Evolutionary conservation across 2,888 invertebrate genomes (phyloP), one percentile per base, ranked within the genome.

Genomic region (Ormyrus pomaceus): DNA sequence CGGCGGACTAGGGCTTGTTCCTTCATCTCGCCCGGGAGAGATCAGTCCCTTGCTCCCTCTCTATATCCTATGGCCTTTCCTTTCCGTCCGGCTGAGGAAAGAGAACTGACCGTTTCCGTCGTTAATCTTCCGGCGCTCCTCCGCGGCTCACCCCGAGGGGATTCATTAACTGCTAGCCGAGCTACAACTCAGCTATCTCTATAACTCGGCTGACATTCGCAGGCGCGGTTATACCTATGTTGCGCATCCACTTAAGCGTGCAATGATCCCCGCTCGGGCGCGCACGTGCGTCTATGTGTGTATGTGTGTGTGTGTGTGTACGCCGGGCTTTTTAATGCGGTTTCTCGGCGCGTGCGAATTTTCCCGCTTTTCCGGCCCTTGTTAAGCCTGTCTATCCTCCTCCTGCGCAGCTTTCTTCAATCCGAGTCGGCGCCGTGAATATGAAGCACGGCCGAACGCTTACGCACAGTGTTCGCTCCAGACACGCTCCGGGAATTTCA

Each of bases 111-210:
- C 83, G 82, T 77, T 80, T 77, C 64, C 83, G 76, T 84, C 85
- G 85, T 86, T 85, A 85, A 86, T 86, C 86, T 86, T 85, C 83
- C 11, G 69, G 71, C 61, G 59, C 45, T 62, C 62, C 19, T 59
- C 10, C 61, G 11, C 77, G 34, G 64, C 56, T 56, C 51, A 13
- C 80, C 81, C 82, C 81, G 74, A 59, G 81, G 83, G 83, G 76
- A 84, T 84, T 86, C 85, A 85, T 86, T 85, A 86, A 83, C 83
- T 34, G 3, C 3, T 4, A 34, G 34, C 34, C 34, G 4, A 34
- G 34, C 34, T 34, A 34, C 34, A 34, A 34, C 34, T 34, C 34
- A 34, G 34, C 34, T 4, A 34, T 34, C 34, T 34, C 34, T 34
- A 34, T 34, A 34, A 34, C 34, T 4, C 34, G 34, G 34, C 34